Percentiles rank a stretch among this genome's conserved stretches.
phyloP scores from a whole-genome alignment of 1,140 invertebrate species.

The Pentalonia nigronervosa region DNA sequence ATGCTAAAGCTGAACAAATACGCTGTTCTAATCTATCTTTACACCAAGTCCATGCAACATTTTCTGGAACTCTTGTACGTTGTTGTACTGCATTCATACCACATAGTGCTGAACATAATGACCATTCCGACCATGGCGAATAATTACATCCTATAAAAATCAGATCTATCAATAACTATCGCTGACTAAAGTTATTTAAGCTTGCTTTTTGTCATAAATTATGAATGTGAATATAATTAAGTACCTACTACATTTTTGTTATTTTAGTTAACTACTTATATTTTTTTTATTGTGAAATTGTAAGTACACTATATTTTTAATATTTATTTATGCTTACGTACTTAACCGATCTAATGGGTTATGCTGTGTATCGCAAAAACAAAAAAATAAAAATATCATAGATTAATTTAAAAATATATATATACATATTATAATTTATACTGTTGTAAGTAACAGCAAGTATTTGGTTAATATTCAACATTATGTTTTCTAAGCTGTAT shows the following conservation, averaged over 20 bases:
- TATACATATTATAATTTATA: not conserved
- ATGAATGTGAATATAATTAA: not conserved
- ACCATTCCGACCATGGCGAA: constrained; percentile 72
- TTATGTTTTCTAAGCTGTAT: not conserved
- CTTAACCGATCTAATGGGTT: not conserved
- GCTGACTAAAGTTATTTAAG: not conserved
- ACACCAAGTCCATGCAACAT: constrained; percentile 64
- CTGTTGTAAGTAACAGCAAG: not conserved
- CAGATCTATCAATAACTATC: not conserved
- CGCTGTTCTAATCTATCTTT: constrained; percentile 62
- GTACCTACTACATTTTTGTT: not conserved
- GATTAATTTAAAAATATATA: not conserved
- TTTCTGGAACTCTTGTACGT: constrained; percentile 64
- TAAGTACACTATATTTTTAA: not conserved
- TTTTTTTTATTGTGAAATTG: not conserved
- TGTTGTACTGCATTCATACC: constrained; percentile 66
- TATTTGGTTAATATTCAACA: not conserved
- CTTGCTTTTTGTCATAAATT: not conserved
- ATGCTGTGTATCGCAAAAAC: not conserved
- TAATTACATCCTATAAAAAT: constrained; percentile 67
- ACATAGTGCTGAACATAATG: constrained; percentile 71
- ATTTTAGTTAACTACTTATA: not conserved
- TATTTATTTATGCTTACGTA: not conserved
- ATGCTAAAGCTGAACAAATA: constrained; percentile 62
- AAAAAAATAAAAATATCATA: not conserved